These are phyloP conservation scores for Ivindomyrus marchei DNA, from an alignment of 2,113 vertebrate species.

Conservation along the genomic window DNA sequence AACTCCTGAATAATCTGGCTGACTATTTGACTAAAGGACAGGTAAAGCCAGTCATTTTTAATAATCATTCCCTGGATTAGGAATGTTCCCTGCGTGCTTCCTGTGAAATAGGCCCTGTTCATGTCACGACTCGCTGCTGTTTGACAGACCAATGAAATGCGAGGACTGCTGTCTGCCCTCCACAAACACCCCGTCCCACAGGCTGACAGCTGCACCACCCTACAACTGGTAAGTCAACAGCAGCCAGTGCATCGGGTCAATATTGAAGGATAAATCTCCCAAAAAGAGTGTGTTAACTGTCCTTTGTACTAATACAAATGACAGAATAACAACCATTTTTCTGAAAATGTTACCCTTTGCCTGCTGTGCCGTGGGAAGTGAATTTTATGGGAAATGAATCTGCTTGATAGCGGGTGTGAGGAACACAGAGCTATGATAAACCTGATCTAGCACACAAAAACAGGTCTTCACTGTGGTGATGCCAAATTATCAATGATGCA, in stretches of 20 bases:
- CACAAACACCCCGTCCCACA: conserved; percentile 59
- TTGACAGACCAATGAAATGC: conserved; percentile 64
- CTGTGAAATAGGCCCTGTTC: background rate
- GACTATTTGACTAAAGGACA: conserved; percentile 73
- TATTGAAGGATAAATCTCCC: background rate
- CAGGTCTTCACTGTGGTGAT: background rate
- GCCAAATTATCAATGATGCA: background rate
- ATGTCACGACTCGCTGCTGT: background rate
- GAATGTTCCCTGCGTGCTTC: background rate
- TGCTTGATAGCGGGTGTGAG: background rate
- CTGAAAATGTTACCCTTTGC: background rate
- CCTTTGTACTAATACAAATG: background rate
- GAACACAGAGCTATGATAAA: background rate
- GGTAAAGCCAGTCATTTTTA: conserved; percentile 48
- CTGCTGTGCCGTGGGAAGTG: background rate
- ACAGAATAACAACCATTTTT: background rate
- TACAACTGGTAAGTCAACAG: conserved; percentile 66
- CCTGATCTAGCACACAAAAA: background rate
- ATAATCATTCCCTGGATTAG: background rate
- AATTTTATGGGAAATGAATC: background rate
- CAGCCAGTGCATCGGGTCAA: background rate
- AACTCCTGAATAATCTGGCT: conserved; percentile 77
- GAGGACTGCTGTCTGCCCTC: conserved; percentile 56
- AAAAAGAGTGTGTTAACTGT: background rate
- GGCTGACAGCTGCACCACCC: conserved; percentile 47